These are phyloP conservation scores for Pelmatolapia mariae DNA, from an alignment of 2,113 vertebrate genomes.

Conservation along the genomic window DNA sequence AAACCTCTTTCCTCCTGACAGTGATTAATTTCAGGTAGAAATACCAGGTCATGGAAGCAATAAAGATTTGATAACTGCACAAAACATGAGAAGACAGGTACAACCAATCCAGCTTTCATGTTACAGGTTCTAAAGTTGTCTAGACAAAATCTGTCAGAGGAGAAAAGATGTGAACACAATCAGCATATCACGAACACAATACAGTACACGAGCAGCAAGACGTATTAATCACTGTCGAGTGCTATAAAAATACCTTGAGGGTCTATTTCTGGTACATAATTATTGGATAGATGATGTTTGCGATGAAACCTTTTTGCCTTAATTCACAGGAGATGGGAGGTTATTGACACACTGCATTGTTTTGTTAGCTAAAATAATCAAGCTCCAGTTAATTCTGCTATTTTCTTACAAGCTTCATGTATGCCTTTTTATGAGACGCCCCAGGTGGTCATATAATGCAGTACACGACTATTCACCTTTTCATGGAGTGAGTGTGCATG, in stretches of 20 bases:
- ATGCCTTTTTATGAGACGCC: neutral
- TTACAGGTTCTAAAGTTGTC: neutral
- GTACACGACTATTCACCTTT: neutral
- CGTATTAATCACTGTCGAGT: constrained; percentile 29
- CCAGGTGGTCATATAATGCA: neutral
- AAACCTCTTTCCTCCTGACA: constrained; percentile 13
- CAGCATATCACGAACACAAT: constrained; percentile 6
- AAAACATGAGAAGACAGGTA: constrained; percentile 16
- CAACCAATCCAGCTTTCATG: neutral
- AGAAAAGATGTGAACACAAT: neutral
- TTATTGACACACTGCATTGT: constrained; percentile 27
- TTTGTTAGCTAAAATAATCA: neutral
- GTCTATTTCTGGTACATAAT: neutral
- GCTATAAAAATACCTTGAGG: neutral
- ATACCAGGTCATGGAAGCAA: constrained; percentile 12
- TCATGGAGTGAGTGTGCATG: neutral
- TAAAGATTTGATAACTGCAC: constrained; percentile 25
- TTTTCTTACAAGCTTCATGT: neutral
- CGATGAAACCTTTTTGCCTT: neutral
- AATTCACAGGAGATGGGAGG: constrained; percentile 8
- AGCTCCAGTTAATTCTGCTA: neutral
- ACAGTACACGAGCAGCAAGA: neutral
- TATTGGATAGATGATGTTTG: constrained; percentile 1
- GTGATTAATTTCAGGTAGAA: constrained; percentile 41
- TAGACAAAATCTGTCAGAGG: neutral